Conservation (phyloP, 2,797 vertebrate species). For the Poeciliopsis turneri region DNA sequence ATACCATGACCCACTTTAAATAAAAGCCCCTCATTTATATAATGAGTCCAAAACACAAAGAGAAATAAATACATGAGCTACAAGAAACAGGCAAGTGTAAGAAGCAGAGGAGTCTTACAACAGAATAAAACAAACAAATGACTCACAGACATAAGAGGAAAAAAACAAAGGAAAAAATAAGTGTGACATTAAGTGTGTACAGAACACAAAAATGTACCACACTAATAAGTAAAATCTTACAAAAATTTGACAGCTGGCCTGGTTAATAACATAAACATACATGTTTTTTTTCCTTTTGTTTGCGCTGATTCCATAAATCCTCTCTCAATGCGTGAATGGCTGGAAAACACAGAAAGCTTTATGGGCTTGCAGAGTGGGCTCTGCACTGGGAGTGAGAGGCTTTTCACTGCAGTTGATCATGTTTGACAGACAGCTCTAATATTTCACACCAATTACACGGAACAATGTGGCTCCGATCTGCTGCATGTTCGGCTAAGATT, state of each 20-base stretch:
- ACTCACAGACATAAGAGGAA: background rate
- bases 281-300: background rate
- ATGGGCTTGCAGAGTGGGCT: background rate
- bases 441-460: background rate
- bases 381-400: background rate
- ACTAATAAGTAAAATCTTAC: background rate
- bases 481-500: background rate
- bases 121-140: background rate
- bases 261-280: background rate
- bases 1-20: constrained; percentile 2
- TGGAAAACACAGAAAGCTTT: background rate
- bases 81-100: background rate
- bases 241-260: background rate
- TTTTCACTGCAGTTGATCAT: background rate
- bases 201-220: background rate
- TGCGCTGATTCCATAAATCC: background rate
- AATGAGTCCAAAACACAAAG: background rate
- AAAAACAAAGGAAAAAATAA: background rate
- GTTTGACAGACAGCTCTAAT: background rate
- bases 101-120: too few species aligned
- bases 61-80: constrained; percentile 1
- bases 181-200: background rate
- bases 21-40: constrained; percentile 8
- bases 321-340: background rate
- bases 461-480: background rate